Evolutionary conservation across 92 coral and sea anemone genomes (phyloP).

Genomic region (Anthopleura xanthogrammica): DNA sequence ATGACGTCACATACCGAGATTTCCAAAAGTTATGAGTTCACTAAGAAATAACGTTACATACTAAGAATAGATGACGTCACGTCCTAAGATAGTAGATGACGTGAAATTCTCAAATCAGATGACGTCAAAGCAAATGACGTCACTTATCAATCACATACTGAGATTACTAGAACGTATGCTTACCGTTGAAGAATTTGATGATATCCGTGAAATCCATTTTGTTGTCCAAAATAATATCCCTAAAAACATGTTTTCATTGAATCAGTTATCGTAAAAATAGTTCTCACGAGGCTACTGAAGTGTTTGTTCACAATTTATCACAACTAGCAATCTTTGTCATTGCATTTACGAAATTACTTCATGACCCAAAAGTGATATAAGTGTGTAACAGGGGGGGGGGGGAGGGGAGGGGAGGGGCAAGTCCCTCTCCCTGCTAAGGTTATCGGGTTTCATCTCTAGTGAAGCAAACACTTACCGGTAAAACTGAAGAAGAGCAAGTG

Average conservation of each 20-base stretch:
- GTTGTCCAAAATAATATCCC: slow-evolving; percentile 93
- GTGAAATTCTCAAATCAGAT: not conserved
- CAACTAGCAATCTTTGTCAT: not conserved
- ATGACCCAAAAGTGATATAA: too few species aligned
- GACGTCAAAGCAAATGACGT: not conserved
- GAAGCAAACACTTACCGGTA: slow-evolving; percentile 61
- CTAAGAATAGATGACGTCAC: not conserved
- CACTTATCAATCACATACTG: not conserved
- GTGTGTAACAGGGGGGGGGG: too few species aligned
- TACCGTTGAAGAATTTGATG: slow-evolving; percentile 98
- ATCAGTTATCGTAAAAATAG: not conserved
- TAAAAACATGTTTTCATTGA: slow-evolving; percentile 23
- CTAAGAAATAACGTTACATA: not conserved
- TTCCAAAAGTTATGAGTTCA: too few species aligned
- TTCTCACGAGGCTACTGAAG: too few species aligned
- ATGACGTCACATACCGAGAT: not conserved
- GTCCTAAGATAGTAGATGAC: not conserved
- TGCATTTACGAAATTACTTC: too few species aligned
- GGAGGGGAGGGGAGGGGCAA: too few species aligned
- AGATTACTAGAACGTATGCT: not conserved
- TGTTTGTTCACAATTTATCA: too few species aligned
- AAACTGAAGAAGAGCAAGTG: slow-evolving; percentile 89
- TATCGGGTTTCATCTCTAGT: too few species aligned
- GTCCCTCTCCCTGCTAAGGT: too few species aligned
- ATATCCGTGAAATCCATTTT: slow-evolving; percentile 99